A percentile compares a stretch with the other conserved stretches of the same genome.
phyloP scores from a whole-genome alignment of 2,797 vertebrate genomes.

The Molothrus ater region DNA sequence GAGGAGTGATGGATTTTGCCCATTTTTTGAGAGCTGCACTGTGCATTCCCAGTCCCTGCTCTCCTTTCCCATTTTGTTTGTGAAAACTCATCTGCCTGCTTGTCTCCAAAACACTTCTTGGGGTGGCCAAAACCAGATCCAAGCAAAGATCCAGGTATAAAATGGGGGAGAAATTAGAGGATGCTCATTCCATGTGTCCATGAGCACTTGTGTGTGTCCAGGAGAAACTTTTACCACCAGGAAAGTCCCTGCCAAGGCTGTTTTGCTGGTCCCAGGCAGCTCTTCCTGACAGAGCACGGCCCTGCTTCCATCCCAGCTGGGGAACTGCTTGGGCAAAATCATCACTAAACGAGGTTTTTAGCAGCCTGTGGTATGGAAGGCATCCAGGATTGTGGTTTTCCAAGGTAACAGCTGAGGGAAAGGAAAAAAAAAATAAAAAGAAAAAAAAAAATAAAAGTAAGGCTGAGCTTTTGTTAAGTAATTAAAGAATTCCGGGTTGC shows the following conservation, averaged over 20 bases:
- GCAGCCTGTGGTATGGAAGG: background rate
- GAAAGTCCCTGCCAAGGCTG: accelerated
- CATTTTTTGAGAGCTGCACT: background rate
- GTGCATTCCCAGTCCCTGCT: background rate
- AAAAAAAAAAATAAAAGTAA: background rate
- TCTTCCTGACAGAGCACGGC: accelerated
- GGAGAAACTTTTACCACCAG: background rate
- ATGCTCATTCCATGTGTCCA: accelerated
- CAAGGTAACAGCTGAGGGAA: background rate
- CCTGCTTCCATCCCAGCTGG: background rate
- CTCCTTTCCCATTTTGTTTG: background rate
- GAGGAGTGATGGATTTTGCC: background rate
- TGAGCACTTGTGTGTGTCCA: accelerated
- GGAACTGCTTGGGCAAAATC: constrained; percentile 31
- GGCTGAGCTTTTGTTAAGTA: constrained; percentile 43
- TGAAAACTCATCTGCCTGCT: background rate
- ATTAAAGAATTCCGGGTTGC: constrained; percentile 51
- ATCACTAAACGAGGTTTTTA: background rate
- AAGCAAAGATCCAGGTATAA: background rate
- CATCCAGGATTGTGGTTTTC: constrained; percentile 38
- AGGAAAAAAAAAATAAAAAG: accelerated
- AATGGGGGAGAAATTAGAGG: accelerated
- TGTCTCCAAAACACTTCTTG: background rate
- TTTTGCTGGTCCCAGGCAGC: background rate
- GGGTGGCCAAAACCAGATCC: background rate